Conservation (phyloP, 92 coral and sea anemone species). For the Epizoanthus ramosus region DNA sequence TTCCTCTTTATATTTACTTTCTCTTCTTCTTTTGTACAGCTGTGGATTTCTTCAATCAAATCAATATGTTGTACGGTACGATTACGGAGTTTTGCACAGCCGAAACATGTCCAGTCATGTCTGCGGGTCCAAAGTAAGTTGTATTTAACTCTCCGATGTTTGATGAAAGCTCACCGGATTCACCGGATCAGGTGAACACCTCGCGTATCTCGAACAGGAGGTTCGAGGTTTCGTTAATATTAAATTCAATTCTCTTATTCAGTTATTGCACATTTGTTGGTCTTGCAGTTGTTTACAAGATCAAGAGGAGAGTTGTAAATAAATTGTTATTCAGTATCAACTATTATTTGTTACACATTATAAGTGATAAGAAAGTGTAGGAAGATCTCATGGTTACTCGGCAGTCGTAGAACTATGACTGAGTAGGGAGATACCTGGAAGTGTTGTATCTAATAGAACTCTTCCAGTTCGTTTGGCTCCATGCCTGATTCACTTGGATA, state of each 20-base stretch:
- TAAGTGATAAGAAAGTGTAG: too few relatives aligned
- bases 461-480: too few relatives aligned
- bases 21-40: conserved; percentile 61
- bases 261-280: not conserved
- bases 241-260: not conserved
- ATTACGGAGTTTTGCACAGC: conserved; percentile 95
- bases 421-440: too few relatives aligned
- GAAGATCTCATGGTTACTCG: too few relatives aligned
- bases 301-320: too few relatives aligned
- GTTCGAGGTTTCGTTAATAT: not conserved
- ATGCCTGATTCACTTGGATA: not conserved
- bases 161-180: not conserved
- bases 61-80: conserved; percentile 98
- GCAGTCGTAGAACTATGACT: too few relatives aligned
- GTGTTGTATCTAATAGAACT: too few relatives aligned
- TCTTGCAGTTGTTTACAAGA: not conserved
- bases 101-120: conserved; percentile 97
- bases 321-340: too few relatives aligned
- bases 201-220: conserved; percentile 2
- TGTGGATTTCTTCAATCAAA: conserved; percentile 99
- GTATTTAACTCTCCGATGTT: not conserved
- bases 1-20: conserved; percentile 26
- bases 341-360: too few relatives aligned
- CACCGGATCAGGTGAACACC: not conserved
- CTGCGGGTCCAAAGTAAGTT: conserved; percentile 99